These are phyloP conservation scores for Champsocephalus esox DNA, from an alignment of 2,797 vertebrate genomes.

Conservation along the genomic window DNA sequence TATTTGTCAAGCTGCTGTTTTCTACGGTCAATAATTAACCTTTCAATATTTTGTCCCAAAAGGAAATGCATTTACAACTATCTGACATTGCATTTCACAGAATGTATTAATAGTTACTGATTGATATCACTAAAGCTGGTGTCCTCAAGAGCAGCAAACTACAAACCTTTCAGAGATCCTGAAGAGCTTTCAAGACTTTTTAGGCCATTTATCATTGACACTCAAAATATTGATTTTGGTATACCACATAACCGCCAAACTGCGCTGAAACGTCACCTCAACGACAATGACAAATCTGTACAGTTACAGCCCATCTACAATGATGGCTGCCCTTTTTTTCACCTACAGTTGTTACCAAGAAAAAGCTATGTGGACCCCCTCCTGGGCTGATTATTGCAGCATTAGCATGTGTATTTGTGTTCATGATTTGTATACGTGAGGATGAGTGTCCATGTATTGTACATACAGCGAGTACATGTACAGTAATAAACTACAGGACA, in stretches of 20 bases:
- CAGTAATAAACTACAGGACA: conserved; percentile 48
- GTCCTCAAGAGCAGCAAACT: conserved; percentile 9
- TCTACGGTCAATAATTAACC: conserved; percentile 1
- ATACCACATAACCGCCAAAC: not conserved
- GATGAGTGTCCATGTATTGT: conserved; percentile 9
- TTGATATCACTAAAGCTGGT: not conserved
- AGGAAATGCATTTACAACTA: not conserved
- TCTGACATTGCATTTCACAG: not conserved
- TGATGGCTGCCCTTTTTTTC: conserved; percentile 39
- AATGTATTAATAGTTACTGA: not conserved
- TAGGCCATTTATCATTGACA: conserved; percentile 9
- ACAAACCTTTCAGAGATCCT: conserved; percentile 7
- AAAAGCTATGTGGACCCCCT: conserved; percentile 26
- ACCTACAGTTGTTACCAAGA: conserved; percentile 28
- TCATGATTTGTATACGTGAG: conserved; percentile 29
- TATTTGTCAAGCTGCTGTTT: not conserved
- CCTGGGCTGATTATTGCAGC: conserved; percentile 52
- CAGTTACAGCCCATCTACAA: not conserved
- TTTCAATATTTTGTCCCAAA: not conserved
- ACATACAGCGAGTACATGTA: conserved; percentile 38
- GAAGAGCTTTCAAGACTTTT: conserved; percentile 1
- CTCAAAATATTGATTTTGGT: not conserved
- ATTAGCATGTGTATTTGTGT: conserved; percentile 44
- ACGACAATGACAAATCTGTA: not conserved
- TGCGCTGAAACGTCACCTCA: not conserved